Evolutionary conservation across 1,140 invertebrate species (phyloP).

Genomic region (Ectropis grisescens): DNA sequence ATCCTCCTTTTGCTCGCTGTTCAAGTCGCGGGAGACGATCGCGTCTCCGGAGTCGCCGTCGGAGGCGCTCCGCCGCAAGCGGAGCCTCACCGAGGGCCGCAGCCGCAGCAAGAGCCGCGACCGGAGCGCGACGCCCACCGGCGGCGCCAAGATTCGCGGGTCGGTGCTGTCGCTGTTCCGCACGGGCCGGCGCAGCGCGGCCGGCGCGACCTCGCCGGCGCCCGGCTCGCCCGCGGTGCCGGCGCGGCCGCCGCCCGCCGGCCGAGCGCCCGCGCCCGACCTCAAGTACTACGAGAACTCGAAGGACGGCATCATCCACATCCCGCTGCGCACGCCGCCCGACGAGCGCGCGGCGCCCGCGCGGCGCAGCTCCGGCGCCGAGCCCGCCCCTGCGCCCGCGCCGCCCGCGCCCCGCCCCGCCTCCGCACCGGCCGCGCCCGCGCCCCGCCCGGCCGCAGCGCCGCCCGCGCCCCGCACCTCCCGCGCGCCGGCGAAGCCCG

Average conservation of each 20-base stretch:
- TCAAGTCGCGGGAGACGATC: conserved; percentile 74
- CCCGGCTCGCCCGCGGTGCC: conserved; percentile 12
- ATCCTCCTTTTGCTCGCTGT: conserved; percentile 84
- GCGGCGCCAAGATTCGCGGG: conserved; percentile 70
- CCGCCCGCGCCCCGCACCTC: conserved; percentile 8
- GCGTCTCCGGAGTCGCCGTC: conserved; percentile 78
- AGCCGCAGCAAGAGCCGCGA: conserved; percentile 78
- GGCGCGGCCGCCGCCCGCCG: conserved; percentile 8
- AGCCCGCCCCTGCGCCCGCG: conserved; percentile 5
- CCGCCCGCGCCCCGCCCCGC: conserved; percentile 28
- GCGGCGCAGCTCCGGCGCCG: conserved; percentile 3
- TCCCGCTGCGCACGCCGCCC: conserved; percentile 77
- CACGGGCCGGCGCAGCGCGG: conserved; percentile 52
- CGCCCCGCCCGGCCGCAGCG: conserved; percentile 18
- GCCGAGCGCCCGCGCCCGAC: conserved; percentile 9
- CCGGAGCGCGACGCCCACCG: conserved; percentile 65
- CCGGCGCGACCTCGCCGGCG: conserved; percentile 37
- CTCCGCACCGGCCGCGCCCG: conserved; percentile 27
- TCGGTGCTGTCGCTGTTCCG: conserved; percentile 76
- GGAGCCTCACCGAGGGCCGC: conserved; percentile 57
- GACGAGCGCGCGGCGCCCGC: conserved; percentile 54
- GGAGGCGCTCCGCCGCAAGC: conserved; percentile 47
- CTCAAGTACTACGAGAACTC: conserved; percentile 74
- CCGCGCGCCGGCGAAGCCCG: conserved; percentile 21
- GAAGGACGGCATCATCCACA: conserved; percentile 73